Evolutionary conservation across 2,888 invertebrate species (phyloP), one percentile per base, ranked within the genome.

Genomic region (Cecidostiba fungosa): DNA sequence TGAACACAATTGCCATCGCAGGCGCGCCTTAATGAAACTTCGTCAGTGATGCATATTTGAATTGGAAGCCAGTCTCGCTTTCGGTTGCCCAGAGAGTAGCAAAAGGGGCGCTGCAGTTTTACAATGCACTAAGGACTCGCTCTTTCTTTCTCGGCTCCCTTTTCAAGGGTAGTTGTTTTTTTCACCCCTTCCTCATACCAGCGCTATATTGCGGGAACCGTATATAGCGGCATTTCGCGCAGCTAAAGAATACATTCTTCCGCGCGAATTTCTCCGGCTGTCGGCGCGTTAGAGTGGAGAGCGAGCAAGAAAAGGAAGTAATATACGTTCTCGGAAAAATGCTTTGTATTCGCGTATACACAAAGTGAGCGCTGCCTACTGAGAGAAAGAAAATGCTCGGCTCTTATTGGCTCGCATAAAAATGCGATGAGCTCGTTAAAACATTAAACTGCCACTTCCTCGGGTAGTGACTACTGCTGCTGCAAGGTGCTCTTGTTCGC

Each of bases 341-440:
- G 77, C 80, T 84, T 86, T 84, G 84, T 69, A 80, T 79, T 80
- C 79, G 47, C 77, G 29, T 80, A 59, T 19, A n/a, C 23, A 77
- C 50, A 80, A 80, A 86, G 76, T 77, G 54, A 79, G 77, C 29
- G 47, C 43, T 47, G 26, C 59, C 39, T n/a, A 23, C 29, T 26
- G 19, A 29, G 16, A 23, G 47, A 50, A 77, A 85, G 77, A 77
- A 77, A 66, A 66, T 32, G 59, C 72, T 32, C 19, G 32, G 36
- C 84, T 77, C 81, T 77, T 81, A 84, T 86, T 86, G 86, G 80
- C 84, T 81, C 19, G 73, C 77, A 77, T 86, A 77, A 80, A 83
- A 80, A 84, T 77, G 72, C 84, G 77, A 86, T 70, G 77, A 86
- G 84, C 77, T 86, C 79, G 81, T 86, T 84, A 86, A 86, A 86